Evolutionary conservation across 2,888 invertebrate genomes (phyloP).

Genomic region (Ernsta delagoae): DNA sequence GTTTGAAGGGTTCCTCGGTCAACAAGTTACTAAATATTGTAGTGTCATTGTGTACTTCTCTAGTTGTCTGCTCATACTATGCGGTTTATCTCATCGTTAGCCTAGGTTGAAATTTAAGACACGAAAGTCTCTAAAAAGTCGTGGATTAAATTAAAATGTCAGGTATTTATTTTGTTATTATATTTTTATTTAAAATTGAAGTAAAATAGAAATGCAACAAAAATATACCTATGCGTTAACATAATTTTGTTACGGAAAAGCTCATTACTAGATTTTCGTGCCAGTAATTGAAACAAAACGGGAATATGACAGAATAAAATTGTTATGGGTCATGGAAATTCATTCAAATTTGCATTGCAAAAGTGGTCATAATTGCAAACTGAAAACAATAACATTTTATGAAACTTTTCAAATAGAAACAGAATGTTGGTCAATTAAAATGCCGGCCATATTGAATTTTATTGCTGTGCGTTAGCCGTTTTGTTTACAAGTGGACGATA

Average conservation of each 20-base stretch:
- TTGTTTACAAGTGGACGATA: conserved; percentile 24
- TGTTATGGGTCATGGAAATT: conserved; percentile 9
- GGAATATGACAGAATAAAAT: conserved; percentile 19
- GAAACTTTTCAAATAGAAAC: conserved; percentile 29
- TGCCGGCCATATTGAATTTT: conserved; percentile 27
- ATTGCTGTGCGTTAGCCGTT: conserved; percentile 20
- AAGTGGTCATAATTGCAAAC: conserved; percentile 23
- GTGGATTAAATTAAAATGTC: no score
- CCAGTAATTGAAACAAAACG: neutral
- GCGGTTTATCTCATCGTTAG: no score
- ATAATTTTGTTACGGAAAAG: neutral
- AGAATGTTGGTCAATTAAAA: conserved; percentile 31
- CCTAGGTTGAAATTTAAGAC: no score
- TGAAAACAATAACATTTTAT: conserved; percentile 29
- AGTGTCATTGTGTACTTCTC: no score
- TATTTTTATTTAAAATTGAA: no score
- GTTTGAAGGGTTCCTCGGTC: no score
- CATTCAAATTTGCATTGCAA: conserved; percentile 25
- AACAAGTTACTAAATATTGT: no score
- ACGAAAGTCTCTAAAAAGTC: no score
- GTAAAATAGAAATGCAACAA: no score
- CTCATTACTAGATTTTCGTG: conserved; percentile 9
- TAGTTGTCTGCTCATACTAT: no score
- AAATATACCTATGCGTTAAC: no score
- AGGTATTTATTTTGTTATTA: no score